Percentiles rank a stretch among this genome's conserved stretches.
Conservation (phyloP, 2,113 vertebrate genomes). For the Hyperopisus bebe region DNA sequence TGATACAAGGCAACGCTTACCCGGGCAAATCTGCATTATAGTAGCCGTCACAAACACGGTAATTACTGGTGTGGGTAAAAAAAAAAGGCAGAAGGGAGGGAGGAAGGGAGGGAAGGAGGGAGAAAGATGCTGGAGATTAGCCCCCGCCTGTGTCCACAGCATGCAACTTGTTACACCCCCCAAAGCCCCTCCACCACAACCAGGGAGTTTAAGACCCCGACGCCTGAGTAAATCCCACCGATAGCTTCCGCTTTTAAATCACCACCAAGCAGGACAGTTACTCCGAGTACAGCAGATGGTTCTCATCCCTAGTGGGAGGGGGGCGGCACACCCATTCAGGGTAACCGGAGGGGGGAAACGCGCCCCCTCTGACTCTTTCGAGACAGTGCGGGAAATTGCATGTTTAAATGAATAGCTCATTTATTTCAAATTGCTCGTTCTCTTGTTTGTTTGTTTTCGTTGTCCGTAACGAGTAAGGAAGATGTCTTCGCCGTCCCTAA, state of each 20-base stretch:
- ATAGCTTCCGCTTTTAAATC: background rate
- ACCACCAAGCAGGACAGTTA: background rate
- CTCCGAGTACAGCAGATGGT: background rate
- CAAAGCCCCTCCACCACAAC: background rate
- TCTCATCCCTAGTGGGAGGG: background rate
- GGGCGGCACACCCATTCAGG: background rate
- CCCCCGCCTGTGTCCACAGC: slow-evolving; percentile 80
- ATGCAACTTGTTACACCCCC: slow-evolving; percentile 62
- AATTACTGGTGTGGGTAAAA: slow-evolving; percentile 95
- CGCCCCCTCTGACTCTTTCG: background rate
- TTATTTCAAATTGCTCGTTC: background rate
- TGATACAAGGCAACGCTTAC: slow-evolving; percentile 82
- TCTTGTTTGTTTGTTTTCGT: background rate
- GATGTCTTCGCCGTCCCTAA: background rate
- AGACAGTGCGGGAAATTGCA: background rate
- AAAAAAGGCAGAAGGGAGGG: slow-evolving; percentile 67
- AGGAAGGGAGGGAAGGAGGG: slow-evolving; percentile 53
- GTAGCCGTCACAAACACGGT: slow-evolving; percentile 99
- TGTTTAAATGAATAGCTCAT: background rate
- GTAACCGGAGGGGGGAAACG: background rate
- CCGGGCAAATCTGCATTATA: slow-evolving; percentile 99
- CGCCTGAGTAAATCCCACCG: background rate
- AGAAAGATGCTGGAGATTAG: slow-evolving; percentile 89
- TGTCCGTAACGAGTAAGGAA: background rate
- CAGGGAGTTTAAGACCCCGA: background rate